Base-by-base conservation (phyloP, 2,797 vertebrate species). In the Syndactyla subalaris region DNA sequence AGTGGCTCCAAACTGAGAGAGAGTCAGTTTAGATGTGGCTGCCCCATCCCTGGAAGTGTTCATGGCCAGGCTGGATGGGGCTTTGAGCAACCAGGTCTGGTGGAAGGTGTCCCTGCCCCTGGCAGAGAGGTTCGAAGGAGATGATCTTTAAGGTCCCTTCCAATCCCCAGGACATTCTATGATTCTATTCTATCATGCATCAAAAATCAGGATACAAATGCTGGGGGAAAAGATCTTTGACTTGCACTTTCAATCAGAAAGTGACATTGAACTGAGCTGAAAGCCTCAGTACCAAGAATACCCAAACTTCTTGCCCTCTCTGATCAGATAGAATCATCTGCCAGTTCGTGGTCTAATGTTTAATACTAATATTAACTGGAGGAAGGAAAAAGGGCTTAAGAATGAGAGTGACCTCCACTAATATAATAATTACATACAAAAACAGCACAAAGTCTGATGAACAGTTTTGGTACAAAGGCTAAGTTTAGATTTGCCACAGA, bases 391-490 rank as follows among this genome's bases (percentile, higher is more conserved):
- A 36, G 10, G 18, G 18, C 13, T 78, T 48, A 49, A 71, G 59
- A 93, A 14, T 29, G 22, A 88, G 30, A 61, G 43, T 20, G 10
- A 26, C 23, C 11, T 59, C 26, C 43, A 30, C 71, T 59, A 74
- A 88, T 20, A 76, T 66, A 86, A 30, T 20, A 91, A 68, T 58
- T 48, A 32, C 14, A 66, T 38, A 43, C 18, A 68, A 95, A 74
- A 17, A 2, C 36, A 36, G 59, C 83, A 72, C 41, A 46, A 96
- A 94, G 54, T 79, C 75, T 86, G 45, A 84, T 45, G n/a, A 75
- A 79, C 36, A 48, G 7, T 59, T 91, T 84, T 85, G 84, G 89
- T 67, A 68, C 85, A 95, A 96, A 91, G 93, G 90, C 88, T 92
- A 43, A 32, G 0, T 49, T 93, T 78, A 68, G 66, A 87, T 85